Base-by-base conservation (phyloP, 2,888 invertebrate species). In the Neuroscelio doddi region DNA sequence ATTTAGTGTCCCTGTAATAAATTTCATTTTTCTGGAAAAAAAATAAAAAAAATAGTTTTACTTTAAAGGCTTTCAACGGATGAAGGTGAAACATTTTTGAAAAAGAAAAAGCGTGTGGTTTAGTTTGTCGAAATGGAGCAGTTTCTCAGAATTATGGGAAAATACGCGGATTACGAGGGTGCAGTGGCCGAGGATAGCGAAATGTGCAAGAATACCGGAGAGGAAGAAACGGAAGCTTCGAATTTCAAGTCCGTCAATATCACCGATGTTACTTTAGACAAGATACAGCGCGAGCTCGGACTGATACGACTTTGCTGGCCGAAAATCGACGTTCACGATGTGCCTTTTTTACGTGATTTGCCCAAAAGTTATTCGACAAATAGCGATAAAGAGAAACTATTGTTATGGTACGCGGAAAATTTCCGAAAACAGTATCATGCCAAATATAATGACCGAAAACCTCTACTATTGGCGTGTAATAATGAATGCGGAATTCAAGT, bases 401-500 rank as follows among this genome's bases (percentile, higher is more conserved):
- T 93, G 7, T 81, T 94, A 38, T 87, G 92, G 49, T 92, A 92
- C 74, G 90, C 92, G 0, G 93, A 94, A 82, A 93, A 93, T 81
- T 94, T 94, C 79, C 88, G 93, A 10, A 87, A 88, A 46, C 93
- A 94, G 75, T 21, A 21, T 21, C 84, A 86, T 51, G 84, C 86
- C 50, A 85, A 87, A 44, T 90, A 87, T 81, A 87, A 87, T 0
- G 81, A 88, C 21, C 87, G 92, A 45, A 89, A 89, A 65, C 91
- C 92, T 0, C 77, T 93, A 50, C 86, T 93, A 34, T 80, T 94
- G 50, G 92, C 91, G 46, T 87, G 89, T 36, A 89, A 90, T 46
- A 94, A 94, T 79, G 94, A 94, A 84, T 93, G 92, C 77, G 90
- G 89, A 42, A 86, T 93, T 61, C 91, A 92, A 89, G 93, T 93